Base-by-base conservation (phyloP, 2,797 vertebrate species). In the Halcyon smyrnensis region DNA sequence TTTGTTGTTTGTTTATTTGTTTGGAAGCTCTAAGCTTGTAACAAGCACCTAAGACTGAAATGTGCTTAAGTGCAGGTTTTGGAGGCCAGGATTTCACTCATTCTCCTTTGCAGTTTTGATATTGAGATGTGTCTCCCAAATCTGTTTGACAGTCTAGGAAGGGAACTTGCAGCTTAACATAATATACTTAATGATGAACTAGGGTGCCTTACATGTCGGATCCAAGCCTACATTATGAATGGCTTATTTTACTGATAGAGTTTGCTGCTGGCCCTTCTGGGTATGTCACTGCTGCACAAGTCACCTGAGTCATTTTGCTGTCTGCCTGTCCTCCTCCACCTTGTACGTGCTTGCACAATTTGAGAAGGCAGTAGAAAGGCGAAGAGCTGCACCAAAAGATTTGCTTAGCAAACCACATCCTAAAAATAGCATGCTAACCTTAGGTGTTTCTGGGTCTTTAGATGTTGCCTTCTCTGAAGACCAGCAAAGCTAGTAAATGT, bases 131-230 rank as follows among this genome's bases (percentile, higher is more conserved):
- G 8, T 12, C 20, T 81, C 28, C 32, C n/a, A 53, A 37, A 70
- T 59, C 15, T n/a, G 4, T 74, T 46, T 75, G 48, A 32, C 23
- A 39, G 16, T 14, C 12, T 59, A 34, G 45, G 30, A 71, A 65
- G 32, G 20, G 32, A 25, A 15, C 20, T 56, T 3, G 2, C 4
- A 46, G 11, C 36, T 23, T 60, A 34, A 74, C 0, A 1, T 37
- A 30, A 46, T 18, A 18, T 5, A n/a, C 11, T 27, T 64, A 28
- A 36, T 48, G 28, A 32, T 37, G 19, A 36, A 1, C 28, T 45
- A 14, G 30, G 0, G 6, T 70, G 46, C 30, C 15, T 39, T 48
- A 1, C 21, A 20, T 85, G 24, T 83, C 71, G 32, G 19, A 34
- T 39, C 14, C 86, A 57, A 45, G 77, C 20, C 43, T 76, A 25